phyloP scores from a whole-genome alignment of 2,113 vertebrate species.

The Pseudorhombus dupliciocellatus region DNA sequence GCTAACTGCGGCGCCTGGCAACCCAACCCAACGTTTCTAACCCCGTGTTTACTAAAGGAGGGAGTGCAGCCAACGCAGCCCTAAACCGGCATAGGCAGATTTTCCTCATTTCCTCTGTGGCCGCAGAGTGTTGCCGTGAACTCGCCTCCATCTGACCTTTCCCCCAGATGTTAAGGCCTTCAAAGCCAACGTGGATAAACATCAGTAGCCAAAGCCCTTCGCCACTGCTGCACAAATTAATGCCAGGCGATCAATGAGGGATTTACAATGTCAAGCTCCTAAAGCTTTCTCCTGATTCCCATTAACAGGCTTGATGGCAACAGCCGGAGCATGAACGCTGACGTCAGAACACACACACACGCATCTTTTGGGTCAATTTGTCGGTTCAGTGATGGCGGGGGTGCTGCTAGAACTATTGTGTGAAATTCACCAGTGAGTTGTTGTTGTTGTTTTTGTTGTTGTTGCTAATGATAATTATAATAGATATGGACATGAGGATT shows the following conservation, averaged over 20 bases:
- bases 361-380: conserved; percentile 2
- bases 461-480: neutral
- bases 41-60: conserved; percentile 33
- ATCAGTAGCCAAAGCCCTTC: conserved; percentile 58
- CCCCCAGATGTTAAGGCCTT: conserved; percentile 63
- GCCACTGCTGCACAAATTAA: conserved; percentile 49
- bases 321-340: conserved; percentile 26
- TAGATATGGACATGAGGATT: neutral
- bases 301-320: conserved; percentile 43
- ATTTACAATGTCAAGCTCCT: conserved; percentile 68
- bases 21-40: conserved; percentile 10
- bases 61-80: conserved; percentile 12
- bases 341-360: neutral
- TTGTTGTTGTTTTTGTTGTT: too few relatives aligned
- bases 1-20: conserved; percentile 37
- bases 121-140: conserved; percentile 37
- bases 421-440: neutral
- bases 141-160: conserved; percentile 61
- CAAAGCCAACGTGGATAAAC: conserved; percentile 62
- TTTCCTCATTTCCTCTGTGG: conserved; percentile 45
- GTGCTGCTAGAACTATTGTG: neutral
- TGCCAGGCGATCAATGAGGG: conserved; percentile 64
- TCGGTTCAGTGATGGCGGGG: neutral
- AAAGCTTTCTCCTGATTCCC: conserved; percentile 53
- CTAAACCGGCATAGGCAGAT: conserved; percentile 21